phyloP scores from a whole-genome alignment of 2,888 invertebrate species.

The Drosophila kanekoi region DNA sequence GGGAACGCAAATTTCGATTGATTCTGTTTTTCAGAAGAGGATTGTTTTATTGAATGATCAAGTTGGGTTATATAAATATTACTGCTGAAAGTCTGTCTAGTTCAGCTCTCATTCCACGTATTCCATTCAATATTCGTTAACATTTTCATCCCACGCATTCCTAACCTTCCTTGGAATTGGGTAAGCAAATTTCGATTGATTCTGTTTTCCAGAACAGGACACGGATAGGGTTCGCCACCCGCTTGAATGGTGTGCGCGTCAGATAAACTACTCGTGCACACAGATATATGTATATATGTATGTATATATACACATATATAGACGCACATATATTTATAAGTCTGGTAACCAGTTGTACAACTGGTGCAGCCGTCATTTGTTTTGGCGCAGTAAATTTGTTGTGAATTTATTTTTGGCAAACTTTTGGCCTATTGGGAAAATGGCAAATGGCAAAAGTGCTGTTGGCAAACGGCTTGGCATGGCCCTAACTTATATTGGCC shows the following conservation, averaged over 20 bases:
- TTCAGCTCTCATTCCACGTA: too few species aligned
- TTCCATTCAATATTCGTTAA: too few species aligned
- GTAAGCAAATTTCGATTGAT: not conserved
- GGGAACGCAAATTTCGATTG: too few species aligned
- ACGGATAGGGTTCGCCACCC: conserved; percentile 36
- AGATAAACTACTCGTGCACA: conserved; percentile 28
- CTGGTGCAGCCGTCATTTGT: conserved; percentile 45
- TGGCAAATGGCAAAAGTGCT: conserved; percentile 24
- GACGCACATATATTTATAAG: conserved; percentile 13
- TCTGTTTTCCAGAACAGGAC: conserved; percentile 23
- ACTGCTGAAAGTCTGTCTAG: too few species aligned
- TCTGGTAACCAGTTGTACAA: conserved; percentile 37
- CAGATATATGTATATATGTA: conserved; percentile 1
- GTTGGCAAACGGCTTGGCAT: conserved; percentile 35
- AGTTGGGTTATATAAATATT: too few species aligned
- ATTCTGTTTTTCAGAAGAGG: too few species aligned
- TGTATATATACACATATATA: conserved; percentile 8
- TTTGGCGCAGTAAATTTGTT: conserved; percentile 60
- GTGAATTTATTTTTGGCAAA: conserved; percentile 59
- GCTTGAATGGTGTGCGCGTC: conserved; percentile 44
- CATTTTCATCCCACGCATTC: too few species aligned
- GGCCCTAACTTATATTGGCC: conserved; percentile 33
- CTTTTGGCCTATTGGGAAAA: conserved; percentile 62
- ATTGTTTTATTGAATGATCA: too few species aligned
- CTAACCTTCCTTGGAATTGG: not conserved